Evolutionary conservation across 2,797 vertebrate genomes (phyloP).

Genomic region (Darevskia mixta): DNA sequence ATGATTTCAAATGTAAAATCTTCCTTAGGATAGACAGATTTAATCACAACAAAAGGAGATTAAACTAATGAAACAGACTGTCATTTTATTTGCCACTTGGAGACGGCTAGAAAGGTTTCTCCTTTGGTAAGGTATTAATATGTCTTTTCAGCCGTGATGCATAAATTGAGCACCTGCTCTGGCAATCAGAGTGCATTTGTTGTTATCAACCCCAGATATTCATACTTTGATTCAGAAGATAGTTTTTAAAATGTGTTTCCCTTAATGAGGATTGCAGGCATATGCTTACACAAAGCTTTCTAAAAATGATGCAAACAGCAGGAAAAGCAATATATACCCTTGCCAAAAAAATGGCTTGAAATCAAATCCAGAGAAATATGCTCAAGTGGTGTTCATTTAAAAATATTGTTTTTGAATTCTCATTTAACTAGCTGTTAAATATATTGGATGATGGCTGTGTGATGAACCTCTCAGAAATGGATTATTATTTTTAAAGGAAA

Average conservation of each 20-base stretch:
- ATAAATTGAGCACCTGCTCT: conserved; percentile 73
- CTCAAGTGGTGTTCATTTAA: conserved; percentile 59
- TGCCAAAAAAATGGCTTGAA: conserved; percentile 69
- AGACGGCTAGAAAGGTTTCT: not conserved
- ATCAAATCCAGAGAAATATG: conserved; percentile 60
- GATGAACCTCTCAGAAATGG: not conserved
- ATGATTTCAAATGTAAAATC: not conserved
- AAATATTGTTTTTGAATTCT: conserved; percentile 56
- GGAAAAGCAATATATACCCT: conserved; percentile 59
- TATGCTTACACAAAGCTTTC: conserved; percentile 50
- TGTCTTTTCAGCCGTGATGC: conserved; percentile 67
- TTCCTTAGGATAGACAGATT: conserved; percentile 10
- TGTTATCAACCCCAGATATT: conserved; percentile 67
- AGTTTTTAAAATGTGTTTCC: conserved; percentile 59
- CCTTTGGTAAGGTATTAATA: conserved; percentile 67
- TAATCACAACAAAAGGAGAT: conserved; percentile 3
- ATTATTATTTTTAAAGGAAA: not conserved
- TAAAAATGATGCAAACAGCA: conserved; percentile 32
- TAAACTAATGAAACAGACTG: conserved; percentile 15
- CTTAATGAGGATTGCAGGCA: conserved; percentile 64
- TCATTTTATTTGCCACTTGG: conserved; percentile 49
- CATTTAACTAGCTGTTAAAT: conserved; percentile 48
- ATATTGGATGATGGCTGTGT: not conserved
- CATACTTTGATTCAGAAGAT: conserved; percentile 72
- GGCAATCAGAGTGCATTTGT: conserved; percentile 64